These are phyloP conservation scores for Nasua narica DNA, from an alignment of 2,797 vertebrate species.

Conservation along the genomic window DNA sequence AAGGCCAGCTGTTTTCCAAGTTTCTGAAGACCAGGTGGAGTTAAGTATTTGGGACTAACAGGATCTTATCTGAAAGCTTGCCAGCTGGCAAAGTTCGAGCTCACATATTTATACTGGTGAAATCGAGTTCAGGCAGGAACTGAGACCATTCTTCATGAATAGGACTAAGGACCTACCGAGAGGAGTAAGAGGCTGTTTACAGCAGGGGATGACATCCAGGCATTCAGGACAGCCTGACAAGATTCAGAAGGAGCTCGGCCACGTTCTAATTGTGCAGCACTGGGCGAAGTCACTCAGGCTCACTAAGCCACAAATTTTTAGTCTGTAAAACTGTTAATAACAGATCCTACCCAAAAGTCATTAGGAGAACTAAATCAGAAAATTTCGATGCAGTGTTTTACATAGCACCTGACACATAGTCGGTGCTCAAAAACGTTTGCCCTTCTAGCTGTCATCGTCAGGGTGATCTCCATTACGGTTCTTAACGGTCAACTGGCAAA, in stretches of 20 bases:
- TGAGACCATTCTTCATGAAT: background rate
- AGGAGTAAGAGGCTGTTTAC: background rate
- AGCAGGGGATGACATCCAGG: background rate
- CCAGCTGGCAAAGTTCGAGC: background rate
- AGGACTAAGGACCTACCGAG: background rate
- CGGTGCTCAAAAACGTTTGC: background rate
- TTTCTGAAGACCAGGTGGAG: conserved; percentile 22
- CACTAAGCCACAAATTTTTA: background rate
- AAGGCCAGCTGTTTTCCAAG: background rate
- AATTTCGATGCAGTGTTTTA: background rate
- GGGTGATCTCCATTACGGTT: background rate
- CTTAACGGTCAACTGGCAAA: background rate
- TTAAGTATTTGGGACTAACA: background rate
- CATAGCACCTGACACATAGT: background rate
- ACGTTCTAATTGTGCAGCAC: background rate
- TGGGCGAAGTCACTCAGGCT: background rate
- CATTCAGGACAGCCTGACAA: background rate
- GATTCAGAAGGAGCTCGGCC: background rate
- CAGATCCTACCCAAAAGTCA: background rate
- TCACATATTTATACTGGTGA: background rate
- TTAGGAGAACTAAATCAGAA: background rate
- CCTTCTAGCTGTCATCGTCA: background rate
- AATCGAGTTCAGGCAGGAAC: background rate
- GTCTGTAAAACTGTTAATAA: background rate
- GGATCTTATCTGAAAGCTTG: background rate